Conservation (phyloP, 1,140 invertebrate genomes). For the Tetraneura akinire region DNA sequence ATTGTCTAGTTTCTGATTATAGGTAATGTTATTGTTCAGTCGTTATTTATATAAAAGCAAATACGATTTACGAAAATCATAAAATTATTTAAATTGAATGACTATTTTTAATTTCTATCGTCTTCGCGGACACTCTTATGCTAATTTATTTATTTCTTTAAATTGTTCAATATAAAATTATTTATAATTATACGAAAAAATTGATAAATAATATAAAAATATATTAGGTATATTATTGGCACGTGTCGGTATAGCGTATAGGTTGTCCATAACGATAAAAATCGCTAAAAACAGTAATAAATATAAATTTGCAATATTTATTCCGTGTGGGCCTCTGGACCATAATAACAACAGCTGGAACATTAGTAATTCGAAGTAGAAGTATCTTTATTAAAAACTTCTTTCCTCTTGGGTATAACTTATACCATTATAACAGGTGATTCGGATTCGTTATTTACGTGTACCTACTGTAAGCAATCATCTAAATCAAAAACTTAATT, state of each 20-base stretch:
- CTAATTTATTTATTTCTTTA: too few relatives aligned
- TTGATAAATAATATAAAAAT: background rate
- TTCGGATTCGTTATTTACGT: background rate
- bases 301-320: too few relatives aligned
- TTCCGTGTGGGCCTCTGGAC: background rate
- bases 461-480: background rate
- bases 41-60: too few relatives aligned
- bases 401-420: background rate
- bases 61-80: background rate
- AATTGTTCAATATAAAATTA: too few relatives aligned
- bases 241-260: background rate
- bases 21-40: too few relatives aligned
- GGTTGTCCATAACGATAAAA: conserved; percentile 5
- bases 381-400: background rate
- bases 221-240: background rate
- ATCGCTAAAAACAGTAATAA: background rate
- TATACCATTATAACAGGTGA: background rate
- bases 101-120: background rate
- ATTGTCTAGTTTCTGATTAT: too few relatives aligned
- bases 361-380: background rate
- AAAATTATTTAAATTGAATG: conserved; percentile 7
- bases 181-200: background rate
- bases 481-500: background rate
- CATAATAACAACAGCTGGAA: background rate
- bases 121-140: background rate